Base-by-base conservation (phyloP, 2,888 invertebrate genomes). In the Lithophane socia region DNA sequence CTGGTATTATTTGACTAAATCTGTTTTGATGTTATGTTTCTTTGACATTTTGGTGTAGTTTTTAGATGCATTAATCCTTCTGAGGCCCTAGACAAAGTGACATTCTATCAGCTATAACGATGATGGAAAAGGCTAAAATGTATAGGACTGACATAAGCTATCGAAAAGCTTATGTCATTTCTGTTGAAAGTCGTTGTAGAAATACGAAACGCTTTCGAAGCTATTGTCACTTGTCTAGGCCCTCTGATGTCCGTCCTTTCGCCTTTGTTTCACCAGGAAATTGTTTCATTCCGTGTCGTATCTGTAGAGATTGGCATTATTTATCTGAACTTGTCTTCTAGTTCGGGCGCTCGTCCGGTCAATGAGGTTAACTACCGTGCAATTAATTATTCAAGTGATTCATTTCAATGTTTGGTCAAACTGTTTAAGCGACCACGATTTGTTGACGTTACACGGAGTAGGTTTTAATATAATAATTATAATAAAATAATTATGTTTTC, bases 311-410 rank as follows among this genome's bases (percentile, higher is more conserved):
- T 47, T 18, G 12, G 52, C 18, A n/a, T 65, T 66, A 16, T 60
- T 75, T 60, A 24, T 60, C 5, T 44, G 18, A 75, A 52, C 29
- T 52, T 44, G 52, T 61, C 52, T 13, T 44, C 29, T 44, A 54
- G n/a, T 52, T 52, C 60, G 13, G 49, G 42, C 16, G 29, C n/a
- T 54, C 3, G 29, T n/a, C 44, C 3, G 60, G 61, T 60, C 21
- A 75, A 5, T n/a, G 16, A 54, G 60, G 75, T 67, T 44, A 77
- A 61, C 18, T 66, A 75, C 52, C n/a, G n/a, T n/a, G 54, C 29
- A 9, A 61, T 66, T 61, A 64, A 76, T 47, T 66, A 52, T n/a
- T 60, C n/a, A 16, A 61, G 75, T 47, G 52, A 77, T 77, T 77
- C 4, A 54, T 67, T 44, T 61, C 37, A 8, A 1, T 13, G 42